Percentiles rank a stretch among this genome's conserved stretches.
Conservation (phyloP, 2,797 vertebrate species). For the Ataeniobius toweri region DNA sequence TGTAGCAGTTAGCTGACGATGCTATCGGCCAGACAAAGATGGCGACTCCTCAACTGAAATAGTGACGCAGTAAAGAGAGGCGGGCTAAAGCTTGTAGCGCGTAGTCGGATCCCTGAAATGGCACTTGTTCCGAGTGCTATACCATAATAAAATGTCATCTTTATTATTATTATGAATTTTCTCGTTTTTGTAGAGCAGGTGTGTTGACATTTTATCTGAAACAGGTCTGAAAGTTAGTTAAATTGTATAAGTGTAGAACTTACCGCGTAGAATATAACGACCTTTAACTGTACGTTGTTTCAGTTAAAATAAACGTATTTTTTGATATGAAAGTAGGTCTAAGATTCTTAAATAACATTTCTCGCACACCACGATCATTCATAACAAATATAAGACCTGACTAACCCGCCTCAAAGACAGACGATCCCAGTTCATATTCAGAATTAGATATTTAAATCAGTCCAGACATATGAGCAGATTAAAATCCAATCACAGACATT, state of each 20-base stretch:
- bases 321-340: neutral
- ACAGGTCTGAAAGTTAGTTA: neutral
- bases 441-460: no score
- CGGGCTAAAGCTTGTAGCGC: slow-evolving; percentile 51
- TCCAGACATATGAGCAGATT: no score
- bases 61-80: slow-evolving; percentile 73
- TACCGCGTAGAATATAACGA: neutral
- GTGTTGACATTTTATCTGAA: neutral
- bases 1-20: slow-evolving; percentile 38
- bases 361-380: neutral
- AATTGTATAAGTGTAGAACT: neutral
- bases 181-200: neutral
- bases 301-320: neutral
- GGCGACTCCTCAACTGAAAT: slow-evolving; percentile 51
- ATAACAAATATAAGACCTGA: neutral
- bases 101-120: slow-evolving; percentile 11
- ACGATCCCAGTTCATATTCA: no score
- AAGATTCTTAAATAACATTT: neutral
- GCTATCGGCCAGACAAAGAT: slow-evolving; percentile 71
- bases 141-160: neutral
- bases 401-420: neutral
- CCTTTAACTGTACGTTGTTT: neutral
- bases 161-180: neutral
- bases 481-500: no score
- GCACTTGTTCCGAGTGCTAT: no score